Base-by-base conservation (phyloP, 2,113 vertebrate species). In the Anhinga rufa region DNA sequence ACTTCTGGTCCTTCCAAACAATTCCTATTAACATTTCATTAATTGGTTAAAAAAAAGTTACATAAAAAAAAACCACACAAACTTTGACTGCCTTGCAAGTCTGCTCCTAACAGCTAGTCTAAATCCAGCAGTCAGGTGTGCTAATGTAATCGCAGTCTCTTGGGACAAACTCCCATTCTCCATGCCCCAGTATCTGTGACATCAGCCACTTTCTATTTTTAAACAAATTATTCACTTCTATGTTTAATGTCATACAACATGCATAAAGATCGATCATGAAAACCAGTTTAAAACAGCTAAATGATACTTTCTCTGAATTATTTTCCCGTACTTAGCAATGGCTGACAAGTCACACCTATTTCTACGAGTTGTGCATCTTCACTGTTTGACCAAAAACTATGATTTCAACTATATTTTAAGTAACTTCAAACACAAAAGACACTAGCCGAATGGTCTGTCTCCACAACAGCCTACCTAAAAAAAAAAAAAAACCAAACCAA, bases 281-380 rank as follows among this genome's bases (percentile, higher is more conserved):
- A 74, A 46, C 3, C 21, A 31, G 15, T 52, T 14, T 13, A 26
- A 81, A 89, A 17, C 14, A 54, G 3, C 10, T 44, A n/a, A 61
- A 75, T 3, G 0, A 12, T 26, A 17, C 12, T 60, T 52, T 14
- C 9, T 14, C 21, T 3, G 19, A 40, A 1, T 32, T 55, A 29
- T 68, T 69, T 57, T 20, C n/a, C 40, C 26, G 5, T 2, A 42
- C 6, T 32, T 32, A 5, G 5, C 3, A 17, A 14, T n/a, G 44
- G 16, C 52, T 19, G 17, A 9, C 8, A 83, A 76, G n/a, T 15
- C 38, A 76, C 36, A 19, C 8, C 7, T 65, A 2, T 25, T 75
- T 49, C 34, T 21, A 12, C 2, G 4, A 6, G 11, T 9, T 26
- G 7, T 0, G 1, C 4, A 42, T 6, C n/a, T 66, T 58, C 21